A percentile compares a stretch with the other conserved stretches of the same genome.
These are phyloP conservation scores for Geotrupes spiniger DNA, from an alignment of 2,888 invertebrate species.

Conservation along the genomic window DNA sequence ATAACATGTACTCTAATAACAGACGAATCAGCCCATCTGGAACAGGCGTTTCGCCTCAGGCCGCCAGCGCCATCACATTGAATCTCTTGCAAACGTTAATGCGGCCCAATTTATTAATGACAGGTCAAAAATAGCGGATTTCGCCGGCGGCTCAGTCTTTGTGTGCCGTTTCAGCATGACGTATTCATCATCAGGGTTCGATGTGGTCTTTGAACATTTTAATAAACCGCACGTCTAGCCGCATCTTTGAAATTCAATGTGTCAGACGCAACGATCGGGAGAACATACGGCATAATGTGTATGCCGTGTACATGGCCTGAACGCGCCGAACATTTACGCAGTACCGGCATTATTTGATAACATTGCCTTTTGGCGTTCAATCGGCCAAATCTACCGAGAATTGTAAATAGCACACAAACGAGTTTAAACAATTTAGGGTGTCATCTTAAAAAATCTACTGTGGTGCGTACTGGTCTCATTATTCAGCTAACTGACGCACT, in stretches of 20 bases:
- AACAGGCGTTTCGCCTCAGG: slow-evolving; percentile 38
- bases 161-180: slow-evolving; percentile 44
- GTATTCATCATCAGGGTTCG: slow-evolving; percentile 41
- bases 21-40: slow-evolving; percentile 36
- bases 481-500: too few relatives aligned
- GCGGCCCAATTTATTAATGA: slow-evolving; percentile 47
- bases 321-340: not conserved
- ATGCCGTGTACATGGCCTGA: not conserved
- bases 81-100: slow-evolving; percentile 44
- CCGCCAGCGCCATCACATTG: slow-evolving; percentile 40
- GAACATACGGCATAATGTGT: not conserved
- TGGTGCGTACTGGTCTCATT: too few relatives aligned
- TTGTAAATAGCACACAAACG: too few relatives aligned
- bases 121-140: slow-evolving; percentile 49
- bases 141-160: slow-evolving; percentile 44
- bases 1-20: slow-evolving; percentile 14
- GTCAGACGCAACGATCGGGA: slow-evolving; percentile 17
- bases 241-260: slow-evolving; percentile 27
- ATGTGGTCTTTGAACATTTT: slow-evolving; percentile 46
- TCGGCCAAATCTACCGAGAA: too few relatives aligned
- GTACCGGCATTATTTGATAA: too few relatives aligned
- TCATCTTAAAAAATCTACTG: too few relatives aligned
- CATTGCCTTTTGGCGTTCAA: too few relatives aligned
- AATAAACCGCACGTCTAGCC: slow-evolving; percentile 38
- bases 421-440: too few relatives aligned